phyloP scores from a whole-genome alignment of 2,113 vertebrate species.

The Sialia sialis region DNA sequence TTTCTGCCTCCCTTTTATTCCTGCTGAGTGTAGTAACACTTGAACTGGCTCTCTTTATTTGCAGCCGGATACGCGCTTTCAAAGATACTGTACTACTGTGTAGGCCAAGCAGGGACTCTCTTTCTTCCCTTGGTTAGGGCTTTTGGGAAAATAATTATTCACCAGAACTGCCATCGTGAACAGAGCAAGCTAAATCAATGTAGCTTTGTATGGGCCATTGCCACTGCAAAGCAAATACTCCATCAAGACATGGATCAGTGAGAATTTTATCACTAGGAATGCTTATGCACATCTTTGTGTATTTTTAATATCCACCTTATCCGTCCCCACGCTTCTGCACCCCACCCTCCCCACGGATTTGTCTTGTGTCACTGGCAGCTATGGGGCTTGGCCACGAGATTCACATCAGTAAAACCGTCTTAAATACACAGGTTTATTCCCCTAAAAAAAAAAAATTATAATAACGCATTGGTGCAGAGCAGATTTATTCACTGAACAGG shows the following conservation, averaged over 20 bases:
- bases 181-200: slow-evolving; percentile 46
- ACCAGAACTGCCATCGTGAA: slow-evolving; percentile 48
- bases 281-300: slow-evolving; percentile 17
- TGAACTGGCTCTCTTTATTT: slow-evolving; percentile 40
- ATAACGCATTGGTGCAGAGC: slow-evolving; percentile 58
- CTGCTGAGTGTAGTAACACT: slow-evolving; percentile 44
- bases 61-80: slow-evolving; percentile 42
- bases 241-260: slow-evolving; percentile 52
- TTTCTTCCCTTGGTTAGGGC: slow-evolving; percentile 40
- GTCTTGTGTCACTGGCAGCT: neutral
- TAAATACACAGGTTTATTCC: neutral
- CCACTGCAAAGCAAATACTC: slow-evolving; percentile 62
- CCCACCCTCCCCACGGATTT: neutral
- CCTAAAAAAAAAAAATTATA: neutral
- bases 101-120: slow-evolving; percentile 44
- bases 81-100: slow-evolving; percentile 54
- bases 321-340: neutral
- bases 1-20: slow-evolving; percentile 45
- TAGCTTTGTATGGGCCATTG: slow-evolving; percentile 56
- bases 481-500: slow-evolving; percentile 73
- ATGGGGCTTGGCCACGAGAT: neutral
- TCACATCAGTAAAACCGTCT: neutral
- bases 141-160: slow-evolving; percentile 61
- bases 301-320: slow-evolving; percentile 39
- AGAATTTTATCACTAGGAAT: slow-evolving; percentile 46